Evolutionary conservation across 2,797 vertebrate species (phyloP), one percentile per base, ranked within the genome.

Genomic region (Momotus momota): DNA sequence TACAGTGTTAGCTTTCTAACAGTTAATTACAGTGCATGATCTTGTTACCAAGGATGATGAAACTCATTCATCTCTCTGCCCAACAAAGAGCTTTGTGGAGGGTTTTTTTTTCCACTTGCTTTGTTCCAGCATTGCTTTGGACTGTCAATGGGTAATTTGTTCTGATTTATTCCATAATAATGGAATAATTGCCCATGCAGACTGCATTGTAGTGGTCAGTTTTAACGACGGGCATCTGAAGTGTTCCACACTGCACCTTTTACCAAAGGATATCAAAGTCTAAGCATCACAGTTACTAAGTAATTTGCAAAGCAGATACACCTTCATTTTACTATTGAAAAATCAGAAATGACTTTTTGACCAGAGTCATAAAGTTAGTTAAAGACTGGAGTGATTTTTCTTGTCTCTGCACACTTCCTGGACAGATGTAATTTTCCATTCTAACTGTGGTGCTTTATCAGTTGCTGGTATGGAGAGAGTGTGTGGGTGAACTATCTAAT

Each of bases 371-470:
- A 35, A 54, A 79, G 52, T 79, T 92, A 97, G 93, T 79, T 93
- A 91, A 84, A 93, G 90, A 97, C 85, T 94, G 82, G 79, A 93
- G 29, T 84, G 26, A 95, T 92, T 96, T 95, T 93, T 35, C 69
- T 87, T 88, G 25, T 88, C 43, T 90, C 26, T 72, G 43, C 65
- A 87, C 55, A 62, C n/a, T 94, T 96, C 85, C 85, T 95, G 66
- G 82, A 71, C 71, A 96, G 65, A 86, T 48, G 61, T 81, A 55
- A 41, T 92, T 94, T 96, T 91, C 79, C 85, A 78, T 86, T 92
- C 91, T 90, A 83, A 65, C 77, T 96, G 82, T 43, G 70, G 49
- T n/a, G 55, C 12, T 58, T 95, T 96, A 90, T 91, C 83, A 94
- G 80, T 82, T 57, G n/a, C 75, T 93, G 93, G 48, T 90, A 74